These are phyloP conservation scores for Sitta carolinensis DNA, from an alignment of 2,797 vertebrate genomes.

Conservation along the genomic window DNA sequence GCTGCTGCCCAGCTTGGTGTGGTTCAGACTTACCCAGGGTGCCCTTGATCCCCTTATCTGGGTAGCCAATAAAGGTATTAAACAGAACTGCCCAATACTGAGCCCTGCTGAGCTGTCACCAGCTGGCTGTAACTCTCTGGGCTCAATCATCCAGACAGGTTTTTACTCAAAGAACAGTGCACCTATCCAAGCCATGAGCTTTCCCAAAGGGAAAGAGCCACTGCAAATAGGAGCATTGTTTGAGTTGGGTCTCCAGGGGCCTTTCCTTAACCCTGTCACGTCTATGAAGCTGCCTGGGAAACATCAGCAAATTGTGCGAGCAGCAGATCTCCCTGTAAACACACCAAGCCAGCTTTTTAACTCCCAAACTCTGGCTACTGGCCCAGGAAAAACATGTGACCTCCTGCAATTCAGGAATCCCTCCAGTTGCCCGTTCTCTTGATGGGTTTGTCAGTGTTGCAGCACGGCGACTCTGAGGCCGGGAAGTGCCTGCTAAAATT, in stretches of 20 bases:
- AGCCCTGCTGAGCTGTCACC: background rate
- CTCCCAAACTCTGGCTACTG: background rate
- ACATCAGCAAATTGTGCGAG: background rate
- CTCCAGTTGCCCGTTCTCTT: background rate
- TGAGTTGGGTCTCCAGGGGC: background rate
- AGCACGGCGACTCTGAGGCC: fast-evolving
- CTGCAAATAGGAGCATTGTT: fast-evolving
- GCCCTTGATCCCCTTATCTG: too few relatives aligned
- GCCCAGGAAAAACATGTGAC: fast-evolving
- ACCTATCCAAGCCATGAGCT: background rate
- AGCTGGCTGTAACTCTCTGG: background rate
- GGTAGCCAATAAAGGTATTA: background rate
- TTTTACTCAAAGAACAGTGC: background rate
- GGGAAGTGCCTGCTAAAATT: background rate
- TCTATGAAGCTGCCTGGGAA: slow-evolving; percentile 48
- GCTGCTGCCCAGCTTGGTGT: background rate
- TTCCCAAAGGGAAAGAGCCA: background rate
- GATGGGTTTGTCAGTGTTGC: background rate
- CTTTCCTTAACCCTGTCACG: background rate
- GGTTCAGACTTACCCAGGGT: background rate
- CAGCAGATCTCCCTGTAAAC: slow-evolving; percentile 36
- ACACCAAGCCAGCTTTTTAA: background rate
- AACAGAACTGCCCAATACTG: background rate
- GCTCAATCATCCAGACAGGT: background rate
- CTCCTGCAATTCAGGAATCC: background rate